Base-by-base conservation (phyloP, 2,888 invertebrate species). In the Philaethria dido region DNA sequence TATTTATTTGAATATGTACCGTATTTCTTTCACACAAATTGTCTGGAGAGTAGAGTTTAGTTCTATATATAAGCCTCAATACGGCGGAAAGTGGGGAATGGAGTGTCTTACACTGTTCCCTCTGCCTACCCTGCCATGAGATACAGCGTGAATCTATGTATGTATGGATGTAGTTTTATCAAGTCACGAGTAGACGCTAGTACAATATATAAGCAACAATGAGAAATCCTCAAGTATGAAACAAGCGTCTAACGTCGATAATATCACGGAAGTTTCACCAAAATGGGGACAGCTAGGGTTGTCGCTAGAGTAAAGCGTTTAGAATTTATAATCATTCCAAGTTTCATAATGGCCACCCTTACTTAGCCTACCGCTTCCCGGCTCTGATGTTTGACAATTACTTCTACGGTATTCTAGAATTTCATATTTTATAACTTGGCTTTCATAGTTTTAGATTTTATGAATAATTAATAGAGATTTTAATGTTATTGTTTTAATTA, bases 191-290 rank as follows among this genome's bases (percentile, higher is more conserved):
- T n/a, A n/a, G n/a, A n/a, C n/a, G n/a, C 5, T 44, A 5, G 3
- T 39, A 39, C 39, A 39, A 11, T 22, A 18, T n/a, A 14, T 39
- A 14, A 16, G 18, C 44, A 45, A 8, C 44, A 52, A 16, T 29
- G 29, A 9, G n/a, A 52, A 55, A 47, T 22, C 44, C 13, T 13
- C 64, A 20, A 50, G 50, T 66, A 47, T 64, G 62, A 62, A 67
- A 69, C 67, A 67, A 67, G 60, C 57, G 45, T 48, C 57, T 47
- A 59, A 50, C 63, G 47, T 52, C 57, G 44, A 62, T 66, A 69
- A 71, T 66, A 66, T 69, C 61, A 62, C 65, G 67, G 64, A 63
- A 62, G 22, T 48, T 48, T 50, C 62, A n/a, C 57, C 64, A 13
- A 55, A 47, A 47, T 29, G 13, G 50, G 50, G 64, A 20, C 29